Percentiles rank a stretch among this genome's conserved stretches.
Conservation (phyloP, 2,888 invertebrate species). For the Chydorus sphaericus region DNA sequence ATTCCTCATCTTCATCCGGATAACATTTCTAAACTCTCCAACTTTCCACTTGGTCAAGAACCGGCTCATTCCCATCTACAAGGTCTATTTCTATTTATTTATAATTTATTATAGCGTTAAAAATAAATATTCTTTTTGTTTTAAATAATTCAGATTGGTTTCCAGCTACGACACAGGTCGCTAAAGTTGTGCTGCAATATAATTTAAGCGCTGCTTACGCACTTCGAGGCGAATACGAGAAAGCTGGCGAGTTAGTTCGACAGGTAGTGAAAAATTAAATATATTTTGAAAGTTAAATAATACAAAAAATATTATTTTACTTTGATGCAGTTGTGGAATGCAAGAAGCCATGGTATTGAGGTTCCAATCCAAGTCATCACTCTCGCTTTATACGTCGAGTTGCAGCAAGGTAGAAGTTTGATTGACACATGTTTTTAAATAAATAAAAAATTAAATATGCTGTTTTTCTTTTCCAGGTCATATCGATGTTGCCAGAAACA, state of each 20-base stretch:
- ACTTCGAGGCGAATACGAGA: conserved; percentile 55
- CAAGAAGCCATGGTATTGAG: conserved; percentile 34
- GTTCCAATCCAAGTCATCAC: conserved; percentile 47
- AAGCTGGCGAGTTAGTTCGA: conserved; percentile 39
- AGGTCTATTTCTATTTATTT: too few species aligned
- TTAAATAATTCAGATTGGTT: conserved; percentile 45
- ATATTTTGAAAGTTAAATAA: conserved; percentile 28
- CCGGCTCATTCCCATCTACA: too few species aligned
- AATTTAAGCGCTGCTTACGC: conserved; percentile 63
- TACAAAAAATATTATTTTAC: conserved; percentile 25
- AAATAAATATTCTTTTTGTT: too few species aligned
- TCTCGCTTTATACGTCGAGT: conserved; percentile 47
- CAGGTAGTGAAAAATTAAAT: conserved; percentile 2
- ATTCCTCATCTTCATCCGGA: conserved; percentile 53
- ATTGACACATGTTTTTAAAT: neutral
- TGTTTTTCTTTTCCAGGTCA: conserved; percentile 34
- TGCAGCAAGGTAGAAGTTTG: conserved; percentile 42
- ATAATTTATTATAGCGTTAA: too few species aligned
- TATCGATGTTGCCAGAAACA: conserved; percentile 40
- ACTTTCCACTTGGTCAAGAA: neutral
- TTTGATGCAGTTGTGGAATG: conserved; percentile 40
- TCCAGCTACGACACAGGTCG: conserved; percentile 45
- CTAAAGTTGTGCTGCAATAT: conserved; percentile 55
- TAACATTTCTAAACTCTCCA: neutral
- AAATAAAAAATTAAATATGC: neutral